Percentiles rank a stretch among this genome's conserved stretches.
Conservation (phyloP, 2,888 invertebrate genomes). For the Steinernema carpocapsae region DNA sequence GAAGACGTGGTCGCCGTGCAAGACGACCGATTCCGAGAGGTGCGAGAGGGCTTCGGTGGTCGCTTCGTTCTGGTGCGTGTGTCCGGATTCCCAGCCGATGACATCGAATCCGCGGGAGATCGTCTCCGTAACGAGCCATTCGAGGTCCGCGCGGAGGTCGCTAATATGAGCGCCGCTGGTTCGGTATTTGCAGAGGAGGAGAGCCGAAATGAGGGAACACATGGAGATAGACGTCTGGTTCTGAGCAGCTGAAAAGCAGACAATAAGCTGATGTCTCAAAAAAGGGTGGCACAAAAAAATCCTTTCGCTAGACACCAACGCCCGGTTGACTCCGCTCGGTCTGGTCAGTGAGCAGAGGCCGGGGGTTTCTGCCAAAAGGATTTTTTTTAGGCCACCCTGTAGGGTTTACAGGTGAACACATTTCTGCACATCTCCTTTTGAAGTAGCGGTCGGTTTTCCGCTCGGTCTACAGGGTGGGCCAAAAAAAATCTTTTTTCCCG, state of each 20-base stretch:
- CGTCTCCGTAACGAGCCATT: conserved; percentile 41
- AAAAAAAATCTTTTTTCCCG: too few relatives aligned
- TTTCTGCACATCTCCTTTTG: too few relatives aligned
- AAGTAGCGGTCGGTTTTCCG: too few relatives aligned
- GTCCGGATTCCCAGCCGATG: conserved; percentile 43
- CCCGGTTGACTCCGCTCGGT: too few relatives aligned
- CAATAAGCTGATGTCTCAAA: conserved; percentile 36
- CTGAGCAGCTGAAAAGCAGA: conserved; percentile 58
- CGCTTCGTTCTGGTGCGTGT: conserved; percentile 33
- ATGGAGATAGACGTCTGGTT: conserved; percentile 55
- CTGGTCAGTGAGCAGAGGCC: too few relatives aligned
- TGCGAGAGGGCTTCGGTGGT: conserved; percentile 36
- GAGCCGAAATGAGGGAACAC: conserved; percentile 50
- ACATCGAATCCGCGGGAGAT: conserved; percentile 43
- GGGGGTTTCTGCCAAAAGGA: too few relatives aligned
- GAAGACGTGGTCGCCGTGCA: conserved; percentile 21
- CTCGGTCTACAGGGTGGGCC: neutral
- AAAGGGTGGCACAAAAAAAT: too few relatives aligned
- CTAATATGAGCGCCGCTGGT: conserved; percentile 38
- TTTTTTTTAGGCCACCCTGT: too few relatives aligned
- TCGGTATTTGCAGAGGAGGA: conserved; percentile 57
- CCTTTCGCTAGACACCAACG: too few relatives aligned
- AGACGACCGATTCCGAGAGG: conserved; percentile 23
- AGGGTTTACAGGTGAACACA: too few relatives aligned
- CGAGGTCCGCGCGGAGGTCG: conserved; percentile 40